Evolutionary conservation across 1,140 invertebrate genomes (phyloP).

Genomic region (Carposina sasakii): DNA sequence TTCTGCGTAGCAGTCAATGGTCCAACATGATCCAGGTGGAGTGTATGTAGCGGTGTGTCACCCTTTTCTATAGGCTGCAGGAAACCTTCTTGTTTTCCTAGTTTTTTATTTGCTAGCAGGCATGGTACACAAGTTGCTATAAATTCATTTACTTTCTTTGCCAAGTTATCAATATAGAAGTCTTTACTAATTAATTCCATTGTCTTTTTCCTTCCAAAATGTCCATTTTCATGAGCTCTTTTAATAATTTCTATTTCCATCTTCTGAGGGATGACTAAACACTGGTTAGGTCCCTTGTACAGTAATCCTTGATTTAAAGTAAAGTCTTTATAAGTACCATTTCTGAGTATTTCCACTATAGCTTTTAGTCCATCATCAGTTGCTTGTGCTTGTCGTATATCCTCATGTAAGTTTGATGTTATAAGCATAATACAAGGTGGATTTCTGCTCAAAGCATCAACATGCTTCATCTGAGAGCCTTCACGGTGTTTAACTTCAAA

Average conservation of each 20-base stretch:
- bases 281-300: conserved; percentile 8
- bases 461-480: neutral
- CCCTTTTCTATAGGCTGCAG: conserved; percentile 28
- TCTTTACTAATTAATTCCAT: conserved; percentile 16
- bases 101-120: neutral
- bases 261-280: conserved; percentile 11
- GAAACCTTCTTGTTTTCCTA: conserved; percentile 39
- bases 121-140: conserved; percentile 1
- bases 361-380: conserved; percentile 27
- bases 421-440: neutral
- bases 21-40: conserved; percentile 38
- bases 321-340: conserved; percentile 17
- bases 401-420: neutral
- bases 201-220: conserved; percentile 20
- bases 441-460: neutral
- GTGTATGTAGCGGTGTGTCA: conserved; percentile 27
- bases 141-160: conserved; percentile 12
- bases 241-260: no score
- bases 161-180: conserved; percentile 14
- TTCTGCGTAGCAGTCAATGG: no score
- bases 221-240: conserved; percentile 20
- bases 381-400: conserved; percentile 16
- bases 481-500: neutral
- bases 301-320: conserved; percentile 9
- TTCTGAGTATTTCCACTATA: conserved; percentile 25